A percentile compares a stretch with the other conserved stretches of the same genome.
Conservation (phyloP, 2,113 vertebrate genomes). For the Columba livia region DNA sequence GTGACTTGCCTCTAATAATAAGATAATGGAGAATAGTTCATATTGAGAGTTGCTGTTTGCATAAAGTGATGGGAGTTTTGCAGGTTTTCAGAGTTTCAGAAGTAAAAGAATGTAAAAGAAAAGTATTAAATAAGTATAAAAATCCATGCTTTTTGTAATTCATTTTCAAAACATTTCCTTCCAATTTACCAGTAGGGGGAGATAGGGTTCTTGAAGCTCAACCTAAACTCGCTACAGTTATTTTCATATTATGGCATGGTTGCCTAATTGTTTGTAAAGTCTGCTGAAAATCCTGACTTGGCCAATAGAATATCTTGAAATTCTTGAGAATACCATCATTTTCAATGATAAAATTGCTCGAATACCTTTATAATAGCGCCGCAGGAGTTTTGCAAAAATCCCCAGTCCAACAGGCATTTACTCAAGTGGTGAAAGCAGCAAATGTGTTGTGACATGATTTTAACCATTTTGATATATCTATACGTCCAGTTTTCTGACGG, state of each 20-base stretch:
- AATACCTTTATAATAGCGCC: not conserved
- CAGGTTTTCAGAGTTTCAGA: not conserved
- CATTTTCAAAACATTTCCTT: not conserved
- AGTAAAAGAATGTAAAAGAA: not conserved
- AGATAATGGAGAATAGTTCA: not conserved
- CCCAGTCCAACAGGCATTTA: not conserved
- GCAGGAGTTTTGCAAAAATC: not conserved
- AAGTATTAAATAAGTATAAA: not conserved
- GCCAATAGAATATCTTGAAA: not conserved
- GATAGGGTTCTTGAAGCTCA: not conserved
- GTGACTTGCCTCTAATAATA: not conserved
- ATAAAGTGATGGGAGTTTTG: not conserved
- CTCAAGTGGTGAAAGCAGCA: not conserved
- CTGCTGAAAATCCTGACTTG: not conserved
- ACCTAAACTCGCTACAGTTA: not conserved
- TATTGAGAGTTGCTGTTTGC: not conserved
- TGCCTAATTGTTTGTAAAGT: not conserved
- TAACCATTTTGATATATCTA: not conserved
- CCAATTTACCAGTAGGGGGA: conserved; percentile 55
- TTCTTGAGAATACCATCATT: not conserved
- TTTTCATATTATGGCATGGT: not conserved
- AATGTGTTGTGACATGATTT: not conserved
- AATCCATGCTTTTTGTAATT: not conserved
- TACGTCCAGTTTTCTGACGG: not conserved
- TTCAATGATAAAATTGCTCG: not conserved